Conservation (phyloP, 2,797 vertebrate genomes). For the Enteromius thamalakanensis region DNA sequence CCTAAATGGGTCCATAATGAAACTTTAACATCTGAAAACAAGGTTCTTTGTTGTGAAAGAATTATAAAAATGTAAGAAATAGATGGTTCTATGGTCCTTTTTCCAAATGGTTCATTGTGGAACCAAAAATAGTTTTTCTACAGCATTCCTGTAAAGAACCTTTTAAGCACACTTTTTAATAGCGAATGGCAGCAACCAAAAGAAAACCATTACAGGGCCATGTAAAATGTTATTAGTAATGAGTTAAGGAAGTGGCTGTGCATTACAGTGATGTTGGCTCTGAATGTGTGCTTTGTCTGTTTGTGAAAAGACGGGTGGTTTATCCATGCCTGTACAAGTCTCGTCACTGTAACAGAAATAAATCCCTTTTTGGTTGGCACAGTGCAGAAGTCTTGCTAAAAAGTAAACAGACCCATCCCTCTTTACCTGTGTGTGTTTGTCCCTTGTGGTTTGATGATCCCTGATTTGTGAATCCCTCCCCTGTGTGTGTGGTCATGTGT, state of each 20-base stretch:
- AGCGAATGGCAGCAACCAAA: not conserved
- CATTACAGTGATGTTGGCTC: not conserved
- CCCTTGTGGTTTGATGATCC: constrained; percentile 37
- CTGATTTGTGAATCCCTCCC: constrained; percentile 46
- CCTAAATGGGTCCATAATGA: too few relatives aligned
- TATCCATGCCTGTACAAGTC: constrained; percentile 1
- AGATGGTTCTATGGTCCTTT: too few relatives aligned
- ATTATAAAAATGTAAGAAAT: too few relatives aligned
- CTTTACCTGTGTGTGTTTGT: constrained; percentile 53
- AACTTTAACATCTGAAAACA: too few relatives aligned
- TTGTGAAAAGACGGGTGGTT: not conserved
- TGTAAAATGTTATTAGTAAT: not conserved
- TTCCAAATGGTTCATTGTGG: too few relatives aligned
- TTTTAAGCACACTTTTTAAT: too few relatives aligned
- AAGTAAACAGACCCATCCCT: not conserved
- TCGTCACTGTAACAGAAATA: not conserved
- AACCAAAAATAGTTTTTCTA: too few relatives aligned
- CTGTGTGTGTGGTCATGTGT: constrained; percentile 44
- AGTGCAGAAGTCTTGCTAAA: constrained; percentile 6
- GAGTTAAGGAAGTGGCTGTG: not conserved
- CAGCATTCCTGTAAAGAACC: too few relatives aligned
- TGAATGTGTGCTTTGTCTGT: not conserved
- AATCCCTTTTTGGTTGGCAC: not conserved
- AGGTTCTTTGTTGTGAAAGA: too few relatives aligned
- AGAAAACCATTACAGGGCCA: too few relatives aligned